A percentile compares a stretch with the other conserved stretches of the same genome.
Evolutionary conservation across 2,888 invertebrate species (phyloP).

Genomic region (Leptodirus hochenwartii): DNA sequence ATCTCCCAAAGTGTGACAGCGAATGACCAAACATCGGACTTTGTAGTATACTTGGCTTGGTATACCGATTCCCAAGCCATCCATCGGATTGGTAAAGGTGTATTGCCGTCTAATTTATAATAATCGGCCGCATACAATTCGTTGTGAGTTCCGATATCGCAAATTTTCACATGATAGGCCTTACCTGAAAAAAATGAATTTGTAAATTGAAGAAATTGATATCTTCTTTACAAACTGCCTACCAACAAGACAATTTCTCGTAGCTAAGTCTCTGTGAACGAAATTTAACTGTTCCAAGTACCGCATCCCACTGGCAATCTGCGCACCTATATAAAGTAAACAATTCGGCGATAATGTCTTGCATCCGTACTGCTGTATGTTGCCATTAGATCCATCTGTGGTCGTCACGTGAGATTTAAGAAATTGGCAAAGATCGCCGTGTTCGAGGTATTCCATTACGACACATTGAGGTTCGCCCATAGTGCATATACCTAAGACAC

Average conservation of each 20-base stretch:
- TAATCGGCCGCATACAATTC: slow-evolving; percentile 65
- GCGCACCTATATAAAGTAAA: slow-evolving; percentile 63
- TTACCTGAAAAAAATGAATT: slow-evolving; percentile 35
- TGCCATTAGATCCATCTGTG: slow-evolving; percentile 29
- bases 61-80: slow-evolving; percentile 78
- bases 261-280: slow-evolving; percentile 77
- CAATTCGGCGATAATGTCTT: slow-evolving; percentile 52
- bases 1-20: slow-evolving; percentile 80
- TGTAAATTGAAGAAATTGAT: slow-evolving; percentile 7
- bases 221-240: too few species aligned
- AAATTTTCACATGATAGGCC: slow-evolving; percentile 64
- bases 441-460: slow-evolving; percentile 67
- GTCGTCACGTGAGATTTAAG: slow-evolving; percentile 49
- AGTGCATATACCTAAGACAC: slow-evolving; percentile 57
- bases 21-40: slow-evolving; percentile 84
- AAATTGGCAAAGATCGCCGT: slow-evolving; percentile 69
- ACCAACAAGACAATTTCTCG: slow-evolving; percentile 74
- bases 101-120: slow-evolving; percentile 59
- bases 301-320: slow-evolving; percentile 80
- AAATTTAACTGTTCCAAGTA: slow-evolving; percentile 78
- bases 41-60: slow-evolving; percentile 67
- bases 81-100: slow-evolving; percentile 73
- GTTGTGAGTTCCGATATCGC: slow-evolving; percentile 72
- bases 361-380: slow-evolving; percentile 35
- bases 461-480: slow-evolving; percentile 61